Evolutionary conservation across 2,888 invertebrate species (phyloP), one percentile per base, ranked within the genome.

Genomic region (Tortrix viridana): DNA sequence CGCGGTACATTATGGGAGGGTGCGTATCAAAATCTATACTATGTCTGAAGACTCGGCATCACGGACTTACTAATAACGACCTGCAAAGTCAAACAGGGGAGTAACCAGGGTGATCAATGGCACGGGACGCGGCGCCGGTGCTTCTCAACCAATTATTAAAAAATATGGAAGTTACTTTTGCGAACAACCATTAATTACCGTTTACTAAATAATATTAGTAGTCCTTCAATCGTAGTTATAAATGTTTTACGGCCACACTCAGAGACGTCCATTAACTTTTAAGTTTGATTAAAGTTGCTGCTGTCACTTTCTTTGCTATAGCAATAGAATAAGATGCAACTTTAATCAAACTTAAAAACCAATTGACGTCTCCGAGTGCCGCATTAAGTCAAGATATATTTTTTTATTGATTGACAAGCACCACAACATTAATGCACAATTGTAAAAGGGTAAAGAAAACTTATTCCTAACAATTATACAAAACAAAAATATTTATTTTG

Each of bases 21-120:
- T 74, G 58, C 72, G 86, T 84, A 84, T 84, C 81, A 83, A 89
- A 87, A 86, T 75, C 74, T 83, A 84, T 79, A 76, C 79, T 70
- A 86, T 79, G 76, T 83, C 82, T 84, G 86, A 77, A 82, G 87
- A 71, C 77, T 83, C 89, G 83, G 86, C 91, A 74, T 82, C 89
- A 80, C 85, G 82, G 73, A 81, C 87, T 86, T 87, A 88, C 85
- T 92, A 92, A 91, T 89, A 92, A 85, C 92, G 92, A 92, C 92
- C 92, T 92, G 92, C 80, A 92, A 92, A 90, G 84, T 89, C 89
- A 92, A 92, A 92, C 81, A 92, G 77, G 80, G 77, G 78, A 79
- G 81, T 91, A 82, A 91, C 90, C 82, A 89, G 80, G 66, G 80
- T 81, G 84, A 77, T 75, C 76, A 74, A 67, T 68, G 44, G 57